These are phyloP conservation scores for Ispidina picta DNA, from an alignment of 2,797 vertebrate genomes.

Conservation along the genomic window DNA sequence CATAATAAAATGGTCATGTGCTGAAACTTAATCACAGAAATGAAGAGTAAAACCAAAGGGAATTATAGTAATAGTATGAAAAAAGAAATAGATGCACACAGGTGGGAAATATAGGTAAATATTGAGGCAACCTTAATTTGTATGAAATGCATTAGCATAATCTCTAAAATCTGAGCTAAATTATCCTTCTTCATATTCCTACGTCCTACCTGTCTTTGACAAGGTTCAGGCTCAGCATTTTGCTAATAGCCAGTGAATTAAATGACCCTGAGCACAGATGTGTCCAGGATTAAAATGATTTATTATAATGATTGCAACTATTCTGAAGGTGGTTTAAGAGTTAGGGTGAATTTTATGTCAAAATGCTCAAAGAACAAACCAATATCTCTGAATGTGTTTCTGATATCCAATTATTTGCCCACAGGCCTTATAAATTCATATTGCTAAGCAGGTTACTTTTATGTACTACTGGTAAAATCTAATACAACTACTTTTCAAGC, in stretches of 20 bases:
- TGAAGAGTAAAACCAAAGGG: background rate
- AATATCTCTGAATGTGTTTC: background rate
- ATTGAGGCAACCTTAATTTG: background rate
- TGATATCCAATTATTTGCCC: constrained; percentile 5
- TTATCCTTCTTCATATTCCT: background rate
- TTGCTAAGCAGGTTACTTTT: constrained; percentile 33
- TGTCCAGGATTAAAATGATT: background rate
- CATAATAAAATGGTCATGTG: rapidly evolving
- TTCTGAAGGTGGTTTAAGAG: background rate
- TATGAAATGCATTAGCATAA: background rate
- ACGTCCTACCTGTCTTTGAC: background rate
- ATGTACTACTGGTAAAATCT: constrained; percentile 61
- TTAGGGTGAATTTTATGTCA: background rate
- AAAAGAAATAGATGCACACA: background rate
- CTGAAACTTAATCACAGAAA: background rate
- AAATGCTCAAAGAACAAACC: background rate
- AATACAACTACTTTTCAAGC: constrained; percentile 61
- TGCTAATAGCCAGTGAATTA: background rate
- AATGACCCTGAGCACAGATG: background rate
- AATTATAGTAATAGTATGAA: background rate
- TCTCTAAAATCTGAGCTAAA: background rate
- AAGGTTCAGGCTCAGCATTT: background rate
- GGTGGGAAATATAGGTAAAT: background rate
- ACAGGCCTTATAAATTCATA: background rate
- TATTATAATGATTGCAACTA: background rate